phyloP scores from a whole-genome alignment of 2,888 invertebrate genomes.

The Microctonus brassicae region DNA sequence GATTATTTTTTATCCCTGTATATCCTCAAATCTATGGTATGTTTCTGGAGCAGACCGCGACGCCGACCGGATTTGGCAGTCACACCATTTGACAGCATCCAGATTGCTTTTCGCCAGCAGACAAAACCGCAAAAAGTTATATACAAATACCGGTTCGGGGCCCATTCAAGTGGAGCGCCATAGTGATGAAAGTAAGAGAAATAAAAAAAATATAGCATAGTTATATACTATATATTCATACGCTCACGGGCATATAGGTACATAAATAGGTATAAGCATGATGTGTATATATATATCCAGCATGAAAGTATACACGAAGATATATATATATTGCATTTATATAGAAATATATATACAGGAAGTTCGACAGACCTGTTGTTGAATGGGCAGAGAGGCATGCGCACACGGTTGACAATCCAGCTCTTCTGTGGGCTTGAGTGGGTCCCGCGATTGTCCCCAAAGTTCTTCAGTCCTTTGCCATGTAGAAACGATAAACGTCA shows the following conservation, averaged over 20 bases:
- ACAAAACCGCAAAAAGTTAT: conserved; percentile 54
- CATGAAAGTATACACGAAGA: too few relatives aligned
- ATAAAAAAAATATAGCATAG: conserved; percentile 29
- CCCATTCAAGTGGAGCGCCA: conserved; percentile 15
- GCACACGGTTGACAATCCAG: conserved; percentile 58
- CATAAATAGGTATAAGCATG: not conserved
- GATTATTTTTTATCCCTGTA: conserved; percentile 4
- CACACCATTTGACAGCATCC: conserved; percentile 58
- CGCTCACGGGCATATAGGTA: not conserved
- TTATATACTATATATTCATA: conserved; percentile 9
- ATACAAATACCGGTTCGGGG: conserved; percentile 50
- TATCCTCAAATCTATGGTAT: conserved; percentile 12
- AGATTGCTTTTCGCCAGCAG: conserved; percentile 54
- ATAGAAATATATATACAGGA: conserved; percentile 51
- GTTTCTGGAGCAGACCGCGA: conserved; percentile 7
- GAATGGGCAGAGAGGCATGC: conserved; percentile 47
- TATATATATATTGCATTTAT: conserved; percentile 5
- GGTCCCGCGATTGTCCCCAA: conserved; percentile 28
- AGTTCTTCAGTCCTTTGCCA: conserved; percentile 14
- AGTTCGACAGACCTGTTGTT: conserved; percentile 57
- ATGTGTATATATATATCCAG: too few relatives aligned
- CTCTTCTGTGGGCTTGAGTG: conserved; percentile 35
- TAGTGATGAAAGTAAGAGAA: conserved; percentile 26
- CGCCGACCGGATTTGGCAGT: conserved; percentile 58
- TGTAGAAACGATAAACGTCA: conserved; percentile 34